Evolutionary conservation across 2,888 invertebrate genomes (phyloP).

Genomic region (Cynaeus angustus): DNA sequence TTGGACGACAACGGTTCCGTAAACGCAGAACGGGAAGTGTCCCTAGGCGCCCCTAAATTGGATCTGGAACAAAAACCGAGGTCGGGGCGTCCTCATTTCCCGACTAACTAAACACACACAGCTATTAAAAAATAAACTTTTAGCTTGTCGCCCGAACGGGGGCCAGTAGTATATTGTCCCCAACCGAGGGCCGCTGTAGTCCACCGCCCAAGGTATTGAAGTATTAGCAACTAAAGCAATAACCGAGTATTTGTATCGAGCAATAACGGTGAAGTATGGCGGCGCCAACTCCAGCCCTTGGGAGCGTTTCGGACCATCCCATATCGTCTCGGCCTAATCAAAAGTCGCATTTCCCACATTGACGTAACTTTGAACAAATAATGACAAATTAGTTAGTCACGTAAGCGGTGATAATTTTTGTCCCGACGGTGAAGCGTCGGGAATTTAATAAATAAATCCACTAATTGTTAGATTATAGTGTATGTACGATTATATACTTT

Average conservation of each 20-base stretch:
- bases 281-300: slow-evolving; percentile 1
- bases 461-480: slow-evolving; percentile 55
- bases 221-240: not conserved
- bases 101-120: too few species aligned
- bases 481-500: slow-evolving; percentile 52
- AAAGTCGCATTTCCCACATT: not conserved
- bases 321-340: slow-evolving; percentile 17
- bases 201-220: too few species aligned
- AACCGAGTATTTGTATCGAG: not conserved
- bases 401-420: slow-evolving; percentile 25
- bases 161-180: too few species aligned
- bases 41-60: too few species aligned
- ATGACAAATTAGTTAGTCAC: slow-evolving; percentile 22
- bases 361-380: slow-evolving; percentile 2
- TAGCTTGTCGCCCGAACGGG: too few species aligned
- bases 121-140: too few species aligned
- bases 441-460: slow-evolving; percentile 38
- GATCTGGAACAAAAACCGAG: too few species aligned
- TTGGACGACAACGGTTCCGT: too few species aligned
- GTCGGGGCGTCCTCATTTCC: too few species aligned
- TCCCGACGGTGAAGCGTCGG: not conserved
- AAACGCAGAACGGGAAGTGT: too few species aligned
- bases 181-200: not conserved
- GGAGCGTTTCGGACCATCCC: not conserved
- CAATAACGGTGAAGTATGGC: not conserved